phyloP scores from a whole-genome alignment of 2,797 vertebrate genomes.

The Amblyopsis hoosieri region DNA sequence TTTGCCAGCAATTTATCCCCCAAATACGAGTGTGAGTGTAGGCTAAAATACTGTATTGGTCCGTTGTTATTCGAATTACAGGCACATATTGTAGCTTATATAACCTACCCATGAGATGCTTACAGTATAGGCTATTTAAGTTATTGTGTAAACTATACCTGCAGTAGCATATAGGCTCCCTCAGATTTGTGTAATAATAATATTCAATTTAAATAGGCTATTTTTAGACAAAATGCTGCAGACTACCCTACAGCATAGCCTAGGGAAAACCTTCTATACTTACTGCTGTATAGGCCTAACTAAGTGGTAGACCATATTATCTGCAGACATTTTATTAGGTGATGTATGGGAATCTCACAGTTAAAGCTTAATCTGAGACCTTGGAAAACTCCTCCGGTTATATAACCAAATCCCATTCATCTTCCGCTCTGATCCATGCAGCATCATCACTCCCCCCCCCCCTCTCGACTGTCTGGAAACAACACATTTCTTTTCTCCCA shows the following conservation, averaged over 20 bases:
- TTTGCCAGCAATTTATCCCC: background rate
- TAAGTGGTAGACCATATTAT: slow-evolving; percentile 15
- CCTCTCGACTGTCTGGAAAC: slow-evolving; percentile 67
- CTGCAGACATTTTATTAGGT: slow-evolving; percentile 19
- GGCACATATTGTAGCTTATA: background rate
- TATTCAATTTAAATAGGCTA: too few species aligned
- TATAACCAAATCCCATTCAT: slow-evolving; percentile 74
- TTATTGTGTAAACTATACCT: too few species aligned
- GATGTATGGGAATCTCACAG: slow-evolving; percentile 32
- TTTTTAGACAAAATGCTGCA: too few species aligned
- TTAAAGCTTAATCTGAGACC: slow-evolving; percentile 54
- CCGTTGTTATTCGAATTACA: background rate
- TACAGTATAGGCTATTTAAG: background rate
- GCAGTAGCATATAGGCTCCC: too few species aligned
- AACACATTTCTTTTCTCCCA: slow-evolving; percentile 73
- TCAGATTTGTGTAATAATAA: too few species aligned
- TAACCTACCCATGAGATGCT: too few species aligned
- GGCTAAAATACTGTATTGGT: slow-evolving; percentile 16
- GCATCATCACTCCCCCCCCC: slow-evolving; percentile 74
- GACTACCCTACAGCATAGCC: background rate
- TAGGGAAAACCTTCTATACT: background rate
- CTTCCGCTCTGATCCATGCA: slow-evolving; percentile 67
- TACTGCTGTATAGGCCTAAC: background rate
- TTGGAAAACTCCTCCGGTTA: slow-evolving; percentile 72
- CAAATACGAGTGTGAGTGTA: slow-evolving; percentile 1